A percentile compares a stretch with the other conserved stretches of the same genome.
Conservation (phyloP, 2,888 invertebrate species). For the Meandrusa payeni region DNA sequence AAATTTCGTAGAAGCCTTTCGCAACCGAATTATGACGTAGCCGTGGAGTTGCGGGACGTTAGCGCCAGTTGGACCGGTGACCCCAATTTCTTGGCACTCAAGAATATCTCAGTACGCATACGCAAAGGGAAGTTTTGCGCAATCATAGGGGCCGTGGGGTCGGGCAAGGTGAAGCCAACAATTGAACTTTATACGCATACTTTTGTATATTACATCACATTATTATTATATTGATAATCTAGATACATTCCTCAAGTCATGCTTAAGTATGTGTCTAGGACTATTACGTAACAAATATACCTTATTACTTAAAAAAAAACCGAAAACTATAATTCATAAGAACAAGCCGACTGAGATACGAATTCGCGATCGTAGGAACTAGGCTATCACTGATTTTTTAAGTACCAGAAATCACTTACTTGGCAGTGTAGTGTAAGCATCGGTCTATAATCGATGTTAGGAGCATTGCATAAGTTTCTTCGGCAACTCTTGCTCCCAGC, state of each 20-base stretch:
- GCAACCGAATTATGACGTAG: conserved; percentile 46
- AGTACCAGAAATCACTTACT: no score
- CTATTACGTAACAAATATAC: no score
- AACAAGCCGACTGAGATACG: no score
- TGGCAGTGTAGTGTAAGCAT: no score
- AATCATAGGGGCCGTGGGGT: conserved; percentile 88
- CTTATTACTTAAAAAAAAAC: no score
- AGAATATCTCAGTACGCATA: conserved; percentile 74
- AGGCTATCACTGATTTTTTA: no score
- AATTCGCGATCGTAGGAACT: no score
- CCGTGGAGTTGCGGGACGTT: conserved; percentile 57
- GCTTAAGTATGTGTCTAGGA: no score
- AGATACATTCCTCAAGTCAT: background rate
- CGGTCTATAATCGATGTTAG: no score
- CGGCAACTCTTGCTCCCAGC: no score
- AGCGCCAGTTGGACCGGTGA: conserved; percentile 77
- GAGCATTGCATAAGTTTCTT: no score
- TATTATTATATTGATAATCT: conserved; percentile 6
- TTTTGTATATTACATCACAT: background rate
- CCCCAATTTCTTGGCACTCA: conserved; percentile 76
- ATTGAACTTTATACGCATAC: conserved; percentile 5
- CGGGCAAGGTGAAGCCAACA: conserved; percentile 81
- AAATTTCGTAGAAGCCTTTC: conserved; percentile 51
- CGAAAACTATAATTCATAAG: no score
- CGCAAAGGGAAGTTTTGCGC: conserved; percentile 83